Evolutionary conservation across 2,797 vertebrate genomes (phyloP).

Genomic region (Lophotriccus pileatus): DNA sequence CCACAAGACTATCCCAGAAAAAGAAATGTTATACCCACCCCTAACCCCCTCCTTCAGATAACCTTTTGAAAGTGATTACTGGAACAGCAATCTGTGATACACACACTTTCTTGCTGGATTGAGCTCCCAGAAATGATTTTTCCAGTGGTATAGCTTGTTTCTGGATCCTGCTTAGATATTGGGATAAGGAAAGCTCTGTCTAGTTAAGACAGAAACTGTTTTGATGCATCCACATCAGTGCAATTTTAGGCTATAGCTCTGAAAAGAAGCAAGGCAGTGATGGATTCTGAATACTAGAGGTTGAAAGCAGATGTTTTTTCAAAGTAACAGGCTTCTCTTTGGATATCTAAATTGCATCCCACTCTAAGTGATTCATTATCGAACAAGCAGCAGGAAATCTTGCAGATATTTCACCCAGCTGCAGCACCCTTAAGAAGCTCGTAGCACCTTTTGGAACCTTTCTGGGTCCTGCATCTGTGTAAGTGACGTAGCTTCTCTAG

Average conservation of each 20-base stretch:
- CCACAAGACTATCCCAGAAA: neutral
- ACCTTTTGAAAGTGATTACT: neutral
- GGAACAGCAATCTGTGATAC: neutral
- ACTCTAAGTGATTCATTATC: neutral
- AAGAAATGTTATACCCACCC: rapidly evolving
- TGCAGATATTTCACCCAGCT: neutral
- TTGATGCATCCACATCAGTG: neutral
- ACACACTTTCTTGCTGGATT: neutral
- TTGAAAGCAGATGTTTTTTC: neutral
- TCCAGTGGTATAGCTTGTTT: neutral
- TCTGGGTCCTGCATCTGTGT: neutral
- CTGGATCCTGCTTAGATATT: neutral
- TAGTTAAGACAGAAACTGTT: neutral
- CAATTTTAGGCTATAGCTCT: neutral
- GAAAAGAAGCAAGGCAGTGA: neutral
- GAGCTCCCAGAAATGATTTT: neutral
- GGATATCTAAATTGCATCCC: neutral
- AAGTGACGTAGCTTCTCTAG: neutral
- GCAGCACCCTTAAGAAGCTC: neutral
- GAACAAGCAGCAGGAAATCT: neutral
- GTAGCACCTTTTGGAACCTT: neutral
- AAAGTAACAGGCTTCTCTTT: neutral
- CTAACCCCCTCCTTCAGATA: neutral
- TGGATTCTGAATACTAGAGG: neutral
- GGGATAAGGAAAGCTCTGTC: neutral